Conservation (phyloP, 2,888 invertebrate species). For the Drosophila longiperda region DNA sequence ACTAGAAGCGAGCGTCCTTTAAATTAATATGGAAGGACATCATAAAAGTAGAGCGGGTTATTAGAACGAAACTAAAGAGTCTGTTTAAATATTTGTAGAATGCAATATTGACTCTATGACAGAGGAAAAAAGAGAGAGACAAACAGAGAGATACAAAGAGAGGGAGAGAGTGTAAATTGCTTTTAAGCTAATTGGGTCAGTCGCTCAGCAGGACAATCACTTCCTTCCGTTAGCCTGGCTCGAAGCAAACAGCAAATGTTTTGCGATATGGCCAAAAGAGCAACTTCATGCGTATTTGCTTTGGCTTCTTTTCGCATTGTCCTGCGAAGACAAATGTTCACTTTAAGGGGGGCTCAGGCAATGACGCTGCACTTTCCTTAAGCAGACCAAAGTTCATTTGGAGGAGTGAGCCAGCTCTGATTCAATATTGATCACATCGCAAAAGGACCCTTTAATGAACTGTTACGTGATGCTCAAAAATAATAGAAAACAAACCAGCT, state of each 20-base stretch:
- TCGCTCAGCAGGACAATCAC: constrained; percentile 49
- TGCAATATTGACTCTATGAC: constrained; percentile 46
- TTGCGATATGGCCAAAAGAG: constrained; percentile 57
- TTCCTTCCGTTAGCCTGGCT: constrained; percentile 49
- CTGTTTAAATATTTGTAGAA: constrained; percentile 34
- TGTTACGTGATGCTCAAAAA: neutral
- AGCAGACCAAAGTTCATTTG: constrained; percentile 6
- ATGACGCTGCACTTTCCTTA: constrained; percentile 64
- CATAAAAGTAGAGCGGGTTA: constrained; percentile 10
- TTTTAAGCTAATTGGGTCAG: constrained; percentile 67
- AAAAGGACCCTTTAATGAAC: constrained; percentile 27
- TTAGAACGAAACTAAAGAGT: constrained; percentile 3
- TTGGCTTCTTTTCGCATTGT: constrained; percentile 32
- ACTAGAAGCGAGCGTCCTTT: constrained; percentile 6
- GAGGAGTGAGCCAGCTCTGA: constrained; percentile 20
- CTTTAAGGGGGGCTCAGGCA: constrained; percentile 44
- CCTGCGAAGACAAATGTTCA: constrained; percentile 27
- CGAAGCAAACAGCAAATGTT: constrained; percentile 57
- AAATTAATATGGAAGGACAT: constrained; percentile 13
- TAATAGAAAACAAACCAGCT: neutral
- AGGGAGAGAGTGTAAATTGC: constrained; percentile 2
- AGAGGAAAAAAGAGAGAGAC: neutral
- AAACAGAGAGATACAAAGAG: neutral
- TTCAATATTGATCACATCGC: constrained; percentile 51
- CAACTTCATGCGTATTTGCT: constrained; percentile 74